These are phyloP conservation scores for Dyspetes luteomarginatus DNA, from an alignment of 2,888 invertebrate species.

Conservation along the genomic window DNA sequence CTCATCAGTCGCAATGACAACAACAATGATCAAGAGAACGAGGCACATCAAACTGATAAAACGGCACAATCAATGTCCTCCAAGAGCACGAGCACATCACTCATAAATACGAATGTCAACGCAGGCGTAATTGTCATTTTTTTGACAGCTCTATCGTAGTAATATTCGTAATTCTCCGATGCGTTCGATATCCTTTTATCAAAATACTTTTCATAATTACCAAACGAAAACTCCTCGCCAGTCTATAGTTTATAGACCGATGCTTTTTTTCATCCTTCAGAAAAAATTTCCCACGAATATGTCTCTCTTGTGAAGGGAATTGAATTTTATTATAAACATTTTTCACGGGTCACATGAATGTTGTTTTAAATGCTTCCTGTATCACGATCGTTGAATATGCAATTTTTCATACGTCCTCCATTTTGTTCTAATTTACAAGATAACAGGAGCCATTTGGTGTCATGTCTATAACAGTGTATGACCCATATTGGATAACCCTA, in stretches of 20 bases:
- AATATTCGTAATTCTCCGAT: slow-evolving; percentile 34
- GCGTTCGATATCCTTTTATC: background rate
- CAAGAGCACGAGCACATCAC: slow-evolving; percentile 68
- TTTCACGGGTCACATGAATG: too few relatives aligned
- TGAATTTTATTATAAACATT: background rate
- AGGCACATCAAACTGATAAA: slow-evolving; percentile 75
- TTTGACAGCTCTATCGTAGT: slow-evolving; percentile 62
- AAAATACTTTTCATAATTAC: background rate
- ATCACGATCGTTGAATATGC: background rate
- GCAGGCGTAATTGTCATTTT: slow-evolving; percentile 49
- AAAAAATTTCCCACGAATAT: background rate
- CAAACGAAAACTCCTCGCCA: background rate
- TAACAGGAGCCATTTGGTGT: background rate
- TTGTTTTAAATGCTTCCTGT: too few relatives aligned
- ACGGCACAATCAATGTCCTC: slow-evolving; percentile 80
- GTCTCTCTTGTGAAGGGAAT: background rate
- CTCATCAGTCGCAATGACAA: slow-evolving; percentile 68
- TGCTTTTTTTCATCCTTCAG: background rate
- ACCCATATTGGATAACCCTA: background rate
- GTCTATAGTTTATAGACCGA: background rate
- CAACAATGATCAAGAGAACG: slow-evolving; percentile 63
- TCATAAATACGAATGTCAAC: slow-evolving; percentile 48
- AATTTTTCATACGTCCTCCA: background rate
- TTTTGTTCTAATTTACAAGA: background rate
- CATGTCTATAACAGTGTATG: background rate